Evolutionary conservation across 2,888 invertebrate genomes (phyloP), one percentile per base, ranked within the genome.

Genomic region (Sinentomon sp.): DNA sequence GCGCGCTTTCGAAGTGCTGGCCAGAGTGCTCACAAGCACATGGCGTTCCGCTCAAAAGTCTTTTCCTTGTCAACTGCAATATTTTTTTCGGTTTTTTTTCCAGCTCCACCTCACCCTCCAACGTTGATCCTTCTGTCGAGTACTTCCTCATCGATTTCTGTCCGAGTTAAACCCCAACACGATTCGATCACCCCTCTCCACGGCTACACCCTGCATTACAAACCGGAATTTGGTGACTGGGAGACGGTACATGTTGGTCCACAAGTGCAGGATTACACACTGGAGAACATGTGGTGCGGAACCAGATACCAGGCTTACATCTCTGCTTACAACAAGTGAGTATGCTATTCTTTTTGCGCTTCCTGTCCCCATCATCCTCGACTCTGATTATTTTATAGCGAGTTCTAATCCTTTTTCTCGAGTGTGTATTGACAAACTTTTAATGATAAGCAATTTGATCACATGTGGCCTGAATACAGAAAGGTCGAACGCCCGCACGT

Each of bases 201-300:
- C 45, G 85, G 87, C 1, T 83, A 83, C 56, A 77, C 77, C 18
- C 64, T 89, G 40, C 77, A 78, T 50, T 83, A 78, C 59, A 85
- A 85, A 51, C 82, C 82, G 34, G 85, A 87, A 54, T 85, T 83
- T 48, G 83, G 83, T 13, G 80, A 82, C 48, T 85, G 83, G 83
- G 77, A 78, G 56, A 77, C 75, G 6, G 68, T 73, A 36, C 76
- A 78, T 57, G 41, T 50, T 30, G 45, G 42, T 6, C 43, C 43
- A 37, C 48, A 43, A 58, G 69, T 68, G 18, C 73, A 71, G 45
- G 78, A 76, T 32, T 74, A 76, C 52, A 76, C 77, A 14, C 61
- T 87, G 42, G 80, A 82, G 46, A 76, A 72, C 50, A 57, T 89
- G 37, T 69, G 76, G 56, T 89, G 89, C 52, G 89, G 89, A 41